Evolutionary conservation across 2,113 vertebrate species (phyloP).

Genomic region (Gymnobelideus leadbeateri): DNA sequence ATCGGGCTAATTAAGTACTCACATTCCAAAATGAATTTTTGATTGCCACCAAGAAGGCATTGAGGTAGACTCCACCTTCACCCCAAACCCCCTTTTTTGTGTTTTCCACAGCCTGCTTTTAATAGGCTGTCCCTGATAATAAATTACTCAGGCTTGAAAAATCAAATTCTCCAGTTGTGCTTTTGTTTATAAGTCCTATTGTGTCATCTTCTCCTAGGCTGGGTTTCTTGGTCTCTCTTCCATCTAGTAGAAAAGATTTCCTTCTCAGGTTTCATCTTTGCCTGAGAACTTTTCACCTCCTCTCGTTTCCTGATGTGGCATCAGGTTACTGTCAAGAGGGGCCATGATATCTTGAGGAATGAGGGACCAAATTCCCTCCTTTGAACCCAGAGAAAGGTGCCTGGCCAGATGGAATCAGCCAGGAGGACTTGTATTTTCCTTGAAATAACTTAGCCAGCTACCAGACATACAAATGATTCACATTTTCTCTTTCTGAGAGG

Average conservation of each 20-base stretch:
- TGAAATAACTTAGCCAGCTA: slow-evolving; percentile 60
- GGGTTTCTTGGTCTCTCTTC: slow-evolving; percentile 75
- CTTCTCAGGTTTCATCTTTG: slow-evolving; percentile 70
- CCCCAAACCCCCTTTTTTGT: slow-evolving; percentile 12
- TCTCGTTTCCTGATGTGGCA: slow-evolving; percentile 79
- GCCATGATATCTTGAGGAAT: slow-evolving; percentile 78
- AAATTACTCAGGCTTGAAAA: slow-evolving; percentile 77
- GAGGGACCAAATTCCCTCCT: slow-evolving; percentile 75
- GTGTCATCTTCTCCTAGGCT: slow-evolving; percentile 51
- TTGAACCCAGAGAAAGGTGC: slow-evolving; percentile 76
- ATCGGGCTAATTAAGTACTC: slow-evolving; percentile 84
- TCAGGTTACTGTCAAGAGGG: slow-evolving; percentile 78
- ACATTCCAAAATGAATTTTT: slow-evolving; percentile 79
- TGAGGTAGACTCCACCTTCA: slow-evolving; percentile 67
- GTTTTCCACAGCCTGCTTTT: slow-evolving; percentile 78
- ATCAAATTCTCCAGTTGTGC: slow-evolving; percentile 58
- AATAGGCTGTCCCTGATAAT: slow-evolving; percentile 79
- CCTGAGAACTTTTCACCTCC: slow-evolving; percentile 70
- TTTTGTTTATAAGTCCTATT: slow-evolving; percentile 44
- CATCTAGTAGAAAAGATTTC: slow-evolving; percentile 74
- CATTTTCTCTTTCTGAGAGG: neutral
- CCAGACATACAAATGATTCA: slow-evolving; percentile 58
- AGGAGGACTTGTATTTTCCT: slow-evolving; percentile 66
- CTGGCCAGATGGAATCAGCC: slow-evolving; percentile 78
- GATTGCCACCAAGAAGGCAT: slow-evolving; percentile 80